phyloP scores from a whole-genome alignment of 2,113 vertebrate genomes.

The Anoplopoma fimbria region DNA sequence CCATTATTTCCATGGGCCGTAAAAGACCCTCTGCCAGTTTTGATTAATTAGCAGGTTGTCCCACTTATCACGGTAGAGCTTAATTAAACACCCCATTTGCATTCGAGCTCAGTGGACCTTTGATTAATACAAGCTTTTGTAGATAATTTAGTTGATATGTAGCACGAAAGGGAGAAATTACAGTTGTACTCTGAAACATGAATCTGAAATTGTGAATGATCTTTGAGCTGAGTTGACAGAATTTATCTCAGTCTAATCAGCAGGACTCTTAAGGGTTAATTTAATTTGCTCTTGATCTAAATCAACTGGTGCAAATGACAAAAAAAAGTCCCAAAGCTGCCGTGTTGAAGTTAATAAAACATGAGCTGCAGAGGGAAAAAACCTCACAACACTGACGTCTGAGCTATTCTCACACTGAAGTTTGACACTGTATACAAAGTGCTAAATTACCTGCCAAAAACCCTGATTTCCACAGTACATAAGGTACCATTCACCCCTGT shows the following conservation, averaged over 20 bases:
- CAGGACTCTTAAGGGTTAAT: constrained; percentile 38
- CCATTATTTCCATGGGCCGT: constrained; percentile 55
- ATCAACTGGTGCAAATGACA: constrained; percentile 54
- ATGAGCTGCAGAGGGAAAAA: constrained; percentile 45
- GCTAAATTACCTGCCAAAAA: constrained; percentile 76
- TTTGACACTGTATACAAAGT: constrained; percentile 74
- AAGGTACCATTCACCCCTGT: constrained; percentile 61
- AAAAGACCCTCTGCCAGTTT: constrained; percentile 68
- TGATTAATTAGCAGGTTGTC: constrained; percentile 80
- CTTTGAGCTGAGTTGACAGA: constrained; percentile 38
- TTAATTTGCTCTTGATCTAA: constrained; percentile 45
- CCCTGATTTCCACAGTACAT: constrained; percentile 57
- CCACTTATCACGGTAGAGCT: constrained; percentile 74
- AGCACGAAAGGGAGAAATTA: constrained; percentile 51
- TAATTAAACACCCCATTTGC: constrained; percentile 80
- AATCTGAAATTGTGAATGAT: constrained; percentile 55
- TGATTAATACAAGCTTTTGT: constrained; percentile 76
- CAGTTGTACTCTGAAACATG: constrained; percentile 48
- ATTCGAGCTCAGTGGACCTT: constrained; percentile 65
- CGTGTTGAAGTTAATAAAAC: constrained; percentile 59
- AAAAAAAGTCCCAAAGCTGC: constrained; percentile 58
- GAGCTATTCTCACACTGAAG: constrained; percentile 58
- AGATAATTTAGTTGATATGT: constrained; percentile 70
- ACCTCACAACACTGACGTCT: constrained; percentile 58
- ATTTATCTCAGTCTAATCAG: constrained; percentile 39